Percentiles rank a stretch among this genome's conserved stretches.
phyloP scores from a whole-genome alignment of 1,140 invertebrate genomes.

The Ceratitis capitata region DNA sequence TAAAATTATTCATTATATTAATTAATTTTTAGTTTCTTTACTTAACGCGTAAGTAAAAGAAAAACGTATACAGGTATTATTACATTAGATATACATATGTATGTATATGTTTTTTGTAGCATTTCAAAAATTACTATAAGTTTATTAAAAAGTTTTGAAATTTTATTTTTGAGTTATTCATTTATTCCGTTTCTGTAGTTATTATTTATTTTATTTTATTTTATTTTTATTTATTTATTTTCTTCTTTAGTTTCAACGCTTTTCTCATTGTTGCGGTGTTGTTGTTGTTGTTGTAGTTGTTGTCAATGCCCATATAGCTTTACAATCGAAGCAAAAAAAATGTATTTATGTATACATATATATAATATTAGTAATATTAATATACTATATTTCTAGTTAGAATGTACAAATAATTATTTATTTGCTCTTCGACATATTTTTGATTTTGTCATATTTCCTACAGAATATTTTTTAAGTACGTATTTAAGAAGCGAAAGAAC shows the following conservation, averaged over 20 bases:
- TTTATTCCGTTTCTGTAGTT: no score
- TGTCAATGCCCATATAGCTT: conserved; percentile 63
- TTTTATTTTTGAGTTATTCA: neutral
- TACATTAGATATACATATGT: neutral
- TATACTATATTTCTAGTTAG: conserved; percentile 23
- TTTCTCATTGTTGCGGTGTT: conserved; percentile 19
- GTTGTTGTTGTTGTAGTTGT: conserved; percentile 1
- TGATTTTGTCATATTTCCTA: neutral
- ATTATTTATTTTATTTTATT: conserved; percentile 40
- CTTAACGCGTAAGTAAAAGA: conserved; percentile 46
- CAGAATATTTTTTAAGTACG: conserved; percentile 49
- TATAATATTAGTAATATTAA: conserved; percentile 23
- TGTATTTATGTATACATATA: neutral
- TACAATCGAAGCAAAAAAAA: conserved; percentile 45
- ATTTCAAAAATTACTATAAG: conserved; percentile 9
- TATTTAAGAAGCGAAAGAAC: conserved; percentile 52
- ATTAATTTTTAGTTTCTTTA: conserved; percentile 49
- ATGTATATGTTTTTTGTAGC: no score
- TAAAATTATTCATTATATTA: conserved; percentile 45
- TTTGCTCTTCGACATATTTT: neutral
- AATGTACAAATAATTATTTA: neutral
- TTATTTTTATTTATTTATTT: conserved; percentile 19
- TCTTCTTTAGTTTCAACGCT: conserved; percentile 5
- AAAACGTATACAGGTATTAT: conserved; percentile 24
- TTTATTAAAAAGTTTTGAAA: conserved; percentile 30